phyloP scores from a whole-genome alignment of 1,140 invertebrate genomes.

The Gryon sp. region DNA sequence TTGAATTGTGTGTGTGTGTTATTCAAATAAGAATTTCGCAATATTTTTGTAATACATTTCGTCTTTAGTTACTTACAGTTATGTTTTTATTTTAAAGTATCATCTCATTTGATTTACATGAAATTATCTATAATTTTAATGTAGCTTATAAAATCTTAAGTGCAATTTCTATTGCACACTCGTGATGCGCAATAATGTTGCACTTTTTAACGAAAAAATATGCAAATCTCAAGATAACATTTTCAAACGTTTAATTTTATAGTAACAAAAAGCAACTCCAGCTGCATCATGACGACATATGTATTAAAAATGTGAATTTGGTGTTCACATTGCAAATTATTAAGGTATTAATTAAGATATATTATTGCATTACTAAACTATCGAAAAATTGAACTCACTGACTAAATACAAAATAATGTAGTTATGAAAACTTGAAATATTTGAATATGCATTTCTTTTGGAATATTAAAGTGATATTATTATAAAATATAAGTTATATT shows the following conservation, averaged over 20 bases:
- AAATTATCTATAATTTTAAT: constrained; percentile 8
- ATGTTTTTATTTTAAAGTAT: too few species aligned
- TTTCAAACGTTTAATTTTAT: constrained; percentile 24
- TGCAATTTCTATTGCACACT: neutral
- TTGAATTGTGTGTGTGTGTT: constrained; percentile 23
- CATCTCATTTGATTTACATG: neutral
- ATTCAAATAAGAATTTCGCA: constrained; percentile 39
- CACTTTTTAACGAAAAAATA: too few species aligned
- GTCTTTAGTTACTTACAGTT: neutral
- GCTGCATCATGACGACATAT: constrained; percentile 24
- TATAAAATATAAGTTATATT: too few species aligned
- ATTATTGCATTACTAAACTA: too few species aligned
- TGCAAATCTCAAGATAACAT: too few species aligned
- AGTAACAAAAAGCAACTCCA: constrained; percentile 44
- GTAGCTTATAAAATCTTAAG: neutral
- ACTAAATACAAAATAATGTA: constrained; percentile 28
- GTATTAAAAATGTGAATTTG: constrained; percentile 34
- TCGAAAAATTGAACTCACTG: too few species aligned
- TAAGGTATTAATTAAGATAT: too few species aligned
- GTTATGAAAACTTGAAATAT: too few species aligned
- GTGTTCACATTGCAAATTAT: too few species aligned
- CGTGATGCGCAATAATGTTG: constrained; percentile 5
- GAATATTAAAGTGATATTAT: too few species aligned
- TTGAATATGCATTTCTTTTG: too few species aligned
- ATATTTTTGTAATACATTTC: constrained; percentile 18